Evolutionary conservation across 2,113 vertebrate species (phyloP), one percentile per base, ranked within the genome.

Genomic region (Bubalus kerabau): DNA sequence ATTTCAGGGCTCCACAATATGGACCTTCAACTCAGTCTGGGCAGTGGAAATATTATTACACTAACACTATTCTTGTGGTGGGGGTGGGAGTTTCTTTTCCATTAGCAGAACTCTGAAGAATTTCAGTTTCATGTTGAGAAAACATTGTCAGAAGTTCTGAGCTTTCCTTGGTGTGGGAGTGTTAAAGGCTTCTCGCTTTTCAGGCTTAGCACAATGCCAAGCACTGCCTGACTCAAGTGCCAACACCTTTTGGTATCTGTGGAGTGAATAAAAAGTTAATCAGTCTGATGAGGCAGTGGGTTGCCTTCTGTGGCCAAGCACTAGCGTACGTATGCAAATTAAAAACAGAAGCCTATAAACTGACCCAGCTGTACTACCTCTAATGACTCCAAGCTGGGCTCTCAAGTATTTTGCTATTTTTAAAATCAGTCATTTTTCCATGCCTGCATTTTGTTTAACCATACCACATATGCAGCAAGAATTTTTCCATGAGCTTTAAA

Each of bases 361-460:
- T 94, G 91, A 93, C 90, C 71, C 56, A 91, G 89, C 71, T 80
- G 57, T 54, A 59, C 23, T 56, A 24, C n/a, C 54, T 90, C 64
- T 96, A 95, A 94, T 56, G 80, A 96, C 50, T 95, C 86, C 87
- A 95, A 92, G 78, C 46, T 90, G 84, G 40, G 36, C 36, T 57
- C 43, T 54, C 84, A 89, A 91, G 56, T 86, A 90, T 87, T 97
- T 85, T 32, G 86, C 93, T 97, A 87, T 97, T 97, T 98, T 97
- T 97, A 93, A 97, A 97, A 48, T 84, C 82, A 94, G 67, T 96
- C 85, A 17, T 93, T 97, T 98, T 97, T 97, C 96, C 97, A 93
- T 95, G 88, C 78, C 95, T 97, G 62, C 21, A 23, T 97, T 96
- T 93, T 97, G 78, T 89, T 97, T 95, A 80, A 80, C 86, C 46